These are phyloP conservation scores for Lepidostoma basale DNA, from an alignment of 1,140 invertebrate genomes.

Conservation along the genomic window DNA sequence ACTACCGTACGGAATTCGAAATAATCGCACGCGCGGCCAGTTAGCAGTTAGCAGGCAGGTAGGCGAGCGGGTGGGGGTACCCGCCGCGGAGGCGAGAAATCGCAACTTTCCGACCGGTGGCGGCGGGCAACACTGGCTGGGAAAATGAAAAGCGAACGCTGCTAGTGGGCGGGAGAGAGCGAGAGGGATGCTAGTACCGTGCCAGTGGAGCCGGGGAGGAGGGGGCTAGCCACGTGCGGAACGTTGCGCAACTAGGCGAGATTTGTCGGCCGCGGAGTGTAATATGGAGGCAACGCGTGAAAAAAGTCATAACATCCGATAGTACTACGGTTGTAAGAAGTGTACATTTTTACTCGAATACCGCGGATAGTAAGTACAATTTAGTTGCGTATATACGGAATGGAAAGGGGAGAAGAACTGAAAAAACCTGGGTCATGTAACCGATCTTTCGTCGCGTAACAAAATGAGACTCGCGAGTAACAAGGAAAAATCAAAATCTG, in stretches of 20 bases:
- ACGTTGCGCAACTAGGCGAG: slow-evolving; percentile 49
- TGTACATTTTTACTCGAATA: background rate
- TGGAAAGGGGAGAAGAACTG: background rate
- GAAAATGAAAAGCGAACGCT: no score
- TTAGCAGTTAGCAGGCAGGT: no score
- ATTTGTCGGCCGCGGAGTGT: slow-evolving; percentile 5
- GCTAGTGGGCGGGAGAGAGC: background rate
- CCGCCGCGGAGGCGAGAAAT: no score
- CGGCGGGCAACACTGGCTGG: no score
- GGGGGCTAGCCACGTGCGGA: slow-evolving; percentile 50
- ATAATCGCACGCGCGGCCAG: no score
- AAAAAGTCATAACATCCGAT: background rate
- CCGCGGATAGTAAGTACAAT: background rate
- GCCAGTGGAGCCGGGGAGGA: slow-evolving; percentile 33
- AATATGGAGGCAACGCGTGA: background rate
- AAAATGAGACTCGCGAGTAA: background rate
- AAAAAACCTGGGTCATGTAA: background rate
- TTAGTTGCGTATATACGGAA: background rate
- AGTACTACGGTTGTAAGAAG: background rate
- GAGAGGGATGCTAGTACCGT: no score
- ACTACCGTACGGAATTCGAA: no score
- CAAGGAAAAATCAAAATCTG: background rate
- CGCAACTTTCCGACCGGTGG: no score
- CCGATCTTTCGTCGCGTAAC: background rate
- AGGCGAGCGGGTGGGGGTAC: no score